Conservation (phyloP, 2,888 invertebrate species). For the Cremastinae sp. region DNA sequence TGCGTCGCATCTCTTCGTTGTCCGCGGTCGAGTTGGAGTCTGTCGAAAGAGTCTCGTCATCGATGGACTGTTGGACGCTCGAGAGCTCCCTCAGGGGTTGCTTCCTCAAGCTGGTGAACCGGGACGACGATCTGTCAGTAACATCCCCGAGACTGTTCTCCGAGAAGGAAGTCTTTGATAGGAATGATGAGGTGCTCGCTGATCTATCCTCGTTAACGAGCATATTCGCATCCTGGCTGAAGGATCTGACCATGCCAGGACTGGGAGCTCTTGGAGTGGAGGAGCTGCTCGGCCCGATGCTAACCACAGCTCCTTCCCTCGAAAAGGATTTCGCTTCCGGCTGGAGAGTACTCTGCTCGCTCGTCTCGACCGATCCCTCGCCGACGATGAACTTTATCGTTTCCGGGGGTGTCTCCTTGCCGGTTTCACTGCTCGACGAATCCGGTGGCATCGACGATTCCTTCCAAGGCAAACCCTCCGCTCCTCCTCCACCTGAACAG, state of each 20-base stretch:
- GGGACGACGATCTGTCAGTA: constrained; percentile 52
- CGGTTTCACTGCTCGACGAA: constrained; percentile 83
- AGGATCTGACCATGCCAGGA: constrained; percentile 80
- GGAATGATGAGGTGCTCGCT: constrained; percentile 66
- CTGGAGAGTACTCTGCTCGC: no score
- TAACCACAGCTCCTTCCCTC: not conserved
- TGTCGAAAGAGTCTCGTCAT: constrained; percentile 86
- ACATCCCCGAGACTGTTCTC: constrained; percentile 80
- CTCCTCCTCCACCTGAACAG: constrained; percentile 75
- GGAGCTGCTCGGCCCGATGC: constrained; percentile 26
- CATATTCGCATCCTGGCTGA: constrained; percentile 82
- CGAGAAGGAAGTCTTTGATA: constrained; percentile 82
- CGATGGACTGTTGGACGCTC: constrained; percentile 78
- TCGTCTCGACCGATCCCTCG: constrained; percentile 69
- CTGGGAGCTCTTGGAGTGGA: constrained; percentile 31
- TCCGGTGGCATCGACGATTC: constrained; percentile 81
- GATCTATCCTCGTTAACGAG: constrained; percentile 66
- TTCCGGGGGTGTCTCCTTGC: constrained; percentile 81
- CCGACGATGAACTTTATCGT: constrained; percentile 77
- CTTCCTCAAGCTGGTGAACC: constrained; percentile 62
- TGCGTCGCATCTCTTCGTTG: constrained; percentile 83
- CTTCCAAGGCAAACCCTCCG: constrained; percentile 78
- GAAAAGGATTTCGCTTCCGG: no score
- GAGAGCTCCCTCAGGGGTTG: constrained; percentile 71
- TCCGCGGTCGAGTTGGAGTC: constrained; percentile 86